Percentiles rank a stretch among this genome's conserved stretches.
These are phyloP conservation scores for Dunckerocampus dactyliophorus DNA, from an alignment of 2,113 vertebrate genomes.

Conservation along the genomic window DNA sequence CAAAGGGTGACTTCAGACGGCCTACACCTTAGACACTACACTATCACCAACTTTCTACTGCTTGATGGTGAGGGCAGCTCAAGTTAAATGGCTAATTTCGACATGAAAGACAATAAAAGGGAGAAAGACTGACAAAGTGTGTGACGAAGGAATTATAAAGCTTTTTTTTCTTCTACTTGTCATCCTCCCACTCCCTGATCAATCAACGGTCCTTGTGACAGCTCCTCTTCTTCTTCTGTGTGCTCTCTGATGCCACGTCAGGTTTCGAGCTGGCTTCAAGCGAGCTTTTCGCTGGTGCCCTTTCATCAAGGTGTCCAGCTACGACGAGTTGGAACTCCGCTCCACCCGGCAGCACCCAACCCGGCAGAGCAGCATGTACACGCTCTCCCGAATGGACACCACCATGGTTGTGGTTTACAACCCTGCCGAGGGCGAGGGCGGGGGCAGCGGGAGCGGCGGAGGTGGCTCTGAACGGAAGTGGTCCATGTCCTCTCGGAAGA, in stretches of 20 bases:
- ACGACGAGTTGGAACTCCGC: slow-evolving; percentile 86
- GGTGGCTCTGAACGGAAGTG: slow-evolving; percentile 41
- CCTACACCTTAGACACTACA: too few species aligned
- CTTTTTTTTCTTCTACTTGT: not conserved
- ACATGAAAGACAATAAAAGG: too few species aligned
- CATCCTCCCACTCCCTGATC: not conserved
- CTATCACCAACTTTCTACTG: too few species aligned
- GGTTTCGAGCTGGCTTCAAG: slow-evolving; percentile 96
- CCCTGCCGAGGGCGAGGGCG: slow-evolving; percentile 57
- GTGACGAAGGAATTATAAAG: too few species aligned
- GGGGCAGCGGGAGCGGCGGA: slow-evolving; percentile 62
- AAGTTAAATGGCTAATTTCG: too few species aligned
- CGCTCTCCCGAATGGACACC: slow-evolving; percentile 88
- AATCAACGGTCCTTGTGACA: not conserved
- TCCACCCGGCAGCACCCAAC: slow-evolving; percentile 80
- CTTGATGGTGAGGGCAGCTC: too few species aligned
- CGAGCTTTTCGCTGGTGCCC: slow-evolving; percentile 92
- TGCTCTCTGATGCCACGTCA: slow-evolving; percentile 34
- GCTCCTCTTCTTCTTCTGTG: not conserved
- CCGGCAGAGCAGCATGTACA: slow-evolving; percentile 87
- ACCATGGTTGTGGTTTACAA: slow-evolving; percentile 78
- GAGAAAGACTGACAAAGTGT: too few species aligned
- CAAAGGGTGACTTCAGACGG: too few species aligned
- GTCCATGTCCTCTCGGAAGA: slow-evolving; percentile 46
- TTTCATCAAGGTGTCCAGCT: slow-evolving; percentile 87